Conservation (phyloP, 2,888 invertebrate species). For the Nymphalis c-album region DNA sequence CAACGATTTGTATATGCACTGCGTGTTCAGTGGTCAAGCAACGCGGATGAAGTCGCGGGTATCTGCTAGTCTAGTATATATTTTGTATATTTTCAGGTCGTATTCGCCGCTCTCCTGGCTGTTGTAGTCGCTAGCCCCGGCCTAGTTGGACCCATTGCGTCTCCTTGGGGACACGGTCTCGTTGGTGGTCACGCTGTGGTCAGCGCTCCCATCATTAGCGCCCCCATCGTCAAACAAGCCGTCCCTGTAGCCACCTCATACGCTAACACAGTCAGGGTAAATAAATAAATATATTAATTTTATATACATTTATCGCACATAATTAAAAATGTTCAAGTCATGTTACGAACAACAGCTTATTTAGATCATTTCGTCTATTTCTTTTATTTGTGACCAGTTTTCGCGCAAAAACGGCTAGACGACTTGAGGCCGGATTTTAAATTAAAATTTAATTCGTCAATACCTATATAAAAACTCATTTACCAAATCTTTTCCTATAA, state of each 20-base stretch:
- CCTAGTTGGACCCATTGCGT: slow-evolving; percentile 62
- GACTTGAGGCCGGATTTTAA: neutral
- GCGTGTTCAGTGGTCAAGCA: too few relatives aligned
- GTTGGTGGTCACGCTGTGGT: slow-evolving; percentile 48
- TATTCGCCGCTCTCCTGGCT: slow-evolving; percentile 75
- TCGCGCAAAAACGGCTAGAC: neutral
- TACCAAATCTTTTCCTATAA: too few relatives aligned
- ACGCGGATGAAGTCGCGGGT: too few relatives aligned
- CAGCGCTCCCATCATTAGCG: slow-evolving; percentile 62
- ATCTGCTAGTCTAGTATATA: too few relatives aligned
- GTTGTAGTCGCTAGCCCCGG: slow-evolving; percentile 72
- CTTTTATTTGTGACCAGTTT: neutral
- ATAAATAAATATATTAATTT: slow-evolving; percentile 29
- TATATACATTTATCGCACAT: too few relatives aligned
- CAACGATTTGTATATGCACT: too few relatives aligned
- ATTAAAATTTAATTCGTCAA: neutral
- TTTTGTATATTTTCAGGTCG: slow-evolving; percentile 58
- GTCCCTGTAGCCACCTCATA: slow-evolving; percentile 84
- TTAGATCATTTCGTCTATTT: neutral
- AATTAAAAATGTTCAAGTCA: too few relatives aligned
- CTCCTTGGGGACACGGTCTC: slow-evolving; percentile 59
- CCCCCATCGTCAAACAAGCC: slow-evolving; percentile 73
- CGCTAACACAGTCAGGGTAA: slow-evolving; percentile 84
- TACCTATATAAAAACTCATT: neutral
- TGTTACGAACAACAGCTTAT: too few relatives aligned